Evolutionary conservation across 2,888 invertebrate species (phyloP).

Genomic region (Campopleginae sp.): DNA sequence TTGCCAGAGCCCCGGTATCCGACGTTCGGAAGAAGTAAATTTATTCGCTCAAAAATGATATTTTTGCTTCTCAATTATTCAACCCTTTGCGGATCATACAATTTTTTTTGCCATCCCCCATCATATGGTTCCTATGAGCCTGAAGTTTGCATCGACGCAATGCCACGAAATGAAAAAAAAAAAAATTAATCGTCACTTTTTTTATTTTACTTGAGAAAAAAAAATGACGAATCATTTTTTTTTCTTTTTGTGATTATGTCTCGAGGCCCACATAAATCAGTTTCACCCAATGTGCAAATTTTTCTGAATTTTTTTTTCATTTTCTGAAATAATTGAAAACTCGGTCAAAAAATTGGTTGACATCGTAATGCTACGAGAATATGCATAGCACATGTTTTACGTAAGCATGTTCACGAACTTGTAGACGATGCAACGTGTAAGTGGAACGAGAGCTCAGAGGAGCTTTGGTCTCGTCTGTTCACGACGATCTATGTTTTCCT

Average conservation of each 20-base stretch:
- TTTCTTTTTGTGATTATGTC: no score
- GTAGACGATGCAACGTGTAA: conserved; percentile 7
- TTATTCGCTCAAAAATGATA: background rate
- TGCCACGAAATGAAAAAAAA: no score
- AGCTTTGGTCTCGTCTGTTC: conserved; percentile 29
- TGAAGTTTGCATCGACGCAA: no score
- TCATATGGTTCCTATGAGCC: no score
- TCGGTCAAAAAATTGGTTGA: background rate
- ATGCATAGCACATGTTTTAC: conserved; percentile 11
- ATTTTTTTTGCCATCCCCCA: no score
- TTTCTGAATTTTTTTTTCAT: background rate
- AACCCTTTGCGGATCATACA: no score
- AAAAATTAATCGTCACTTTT: no score
- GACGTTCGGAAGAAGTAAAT: background rate
- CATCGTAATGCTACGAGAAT: background rate
- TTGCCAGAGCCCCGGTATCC: background rate
- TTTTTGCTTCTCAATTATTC: background rate
- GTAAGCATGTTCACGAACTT: conserved; percentile 39
- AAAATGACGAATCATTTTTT: background rate
- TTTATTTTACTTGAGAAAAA: no score
- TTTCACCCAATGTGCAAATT: background rate
- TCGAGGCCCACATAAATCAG: background rate
- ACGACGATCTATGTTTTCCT: conserved; percentile 41
- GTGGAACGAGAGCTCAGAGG: conserved; percentile 11
- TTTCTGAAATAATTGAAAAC: background rate